These are phyloP conservation scores for Pteropus rufus DNA, from an alignment of 2,797 vertebrate genomes.

Conservation along the genomic window DNA sequence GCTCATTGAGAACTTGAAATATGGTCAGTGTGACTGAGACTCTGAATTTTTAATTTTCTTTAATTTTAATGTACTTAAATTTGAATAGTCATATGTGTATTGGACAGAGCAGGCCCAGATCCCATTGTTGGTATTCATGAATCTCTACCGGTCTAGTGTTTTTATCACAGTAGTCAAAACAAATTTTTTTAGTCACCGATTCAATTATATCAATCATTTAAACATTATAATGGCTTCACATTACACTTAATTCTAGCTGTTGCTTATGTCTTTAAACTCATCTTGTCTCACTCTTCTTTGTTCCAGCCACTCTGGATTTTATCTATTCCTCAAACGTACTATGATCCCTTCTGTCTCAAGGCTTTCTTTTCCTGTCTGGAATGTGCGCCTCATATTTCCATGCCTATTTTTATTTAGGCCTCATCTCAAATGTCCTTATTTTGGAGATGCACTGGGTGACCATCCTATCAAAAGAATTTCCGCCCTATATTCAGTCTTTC, in stretches of 20 bases:
- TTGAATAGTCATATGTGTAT: neutral
- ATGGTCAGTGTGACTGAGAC: neutral
- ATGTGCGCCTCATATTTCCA: neutral
- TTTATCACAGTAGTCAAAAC: neutral
- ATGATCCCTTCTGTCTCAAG: neutral
- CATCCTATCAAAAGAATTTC: neutral
- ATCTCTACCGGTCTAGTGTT: neutral
- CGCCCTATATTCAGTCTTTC: neutral
- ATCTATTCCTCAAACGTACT: neutral
- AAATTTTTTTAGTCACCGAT: neutral
- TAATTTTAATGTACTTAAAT: neutral
- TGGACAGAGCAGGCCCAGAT: neutral
- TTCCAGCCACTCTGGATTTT: neutral
- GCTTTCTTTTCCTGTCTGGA: neutral
- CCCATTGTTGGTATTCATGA: neutral
- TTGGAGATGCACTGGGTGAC: neutral
- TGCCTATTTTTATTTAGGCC: neutral
- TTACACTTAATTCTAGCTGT: neutral
- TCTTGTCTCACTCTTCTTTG: neutral
- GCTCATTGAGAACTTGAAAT: neutral
- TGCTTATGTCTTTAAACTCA: neutral
- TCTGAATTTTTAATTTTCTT: neutral
- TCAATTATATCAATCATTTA: neutral
- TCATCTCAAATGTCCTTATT: neutral
- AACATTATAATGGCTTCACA: neutral